These are phyloP conservation scores for Pterostichus madidus DNA, from an alignment of 2,888 invertebrate genomes.

Conservation along the genomic window DNA sequence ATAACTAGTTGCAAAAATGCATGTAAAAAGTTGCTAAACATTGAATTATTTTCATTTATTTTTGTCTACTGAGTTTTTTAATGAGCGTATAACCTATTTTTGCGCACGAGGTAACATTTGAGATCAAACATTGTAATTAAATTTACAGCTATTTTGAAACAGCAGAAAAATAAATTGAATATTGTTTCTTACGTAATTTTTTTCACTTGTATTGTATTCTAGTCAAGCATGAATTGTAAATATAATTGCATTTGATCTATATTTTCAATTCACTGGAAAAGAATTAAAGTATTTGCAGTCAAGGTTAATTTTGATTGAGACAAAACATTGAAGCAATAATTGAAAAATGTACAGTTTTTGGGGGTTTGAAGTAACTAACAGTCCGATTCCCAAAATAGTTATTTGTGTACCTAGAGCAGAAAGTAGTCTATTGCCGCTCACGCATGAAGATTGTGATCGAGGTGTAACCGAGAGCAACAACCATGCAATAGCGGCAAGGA, in stretches of 20 bases:
- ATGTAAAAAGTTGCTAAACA: conserved; percentile 11
- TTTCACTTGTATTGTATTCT: neutral
- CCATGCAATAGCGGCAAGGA: too few relatives aligned
- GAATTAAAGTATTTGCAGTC: neutral
- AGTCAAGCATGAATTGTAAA: conserved; percentile 48
- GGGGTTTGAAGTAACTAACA: neutral
- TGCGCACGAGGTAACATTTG: conserved; percentile 28
- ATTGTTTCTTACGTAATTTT: conserved; percentile 12
- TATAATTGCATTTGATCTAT: conserved; percentile 10
- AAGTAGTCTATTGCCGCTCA: too few relatives aligned
- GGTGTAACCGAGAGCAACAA: too few relatives aligned
- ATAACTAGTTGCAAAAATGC: neutral
- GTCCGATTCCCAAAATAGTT: neutral
- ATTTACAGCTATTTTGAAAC: conserved; percentile 42
- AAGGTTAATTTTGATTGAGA: conserved; percentile 8
- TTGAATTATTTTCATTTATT: neutral
- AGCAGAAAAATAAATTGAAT: conserved; percentile 16
- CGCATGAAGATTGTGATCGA: too few relatives aligned
- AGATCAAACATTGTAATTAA: conserved; percentile 43
- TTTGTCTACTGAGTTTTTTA: conserved; percentile 20
- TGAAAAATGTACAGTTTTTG: neutral
- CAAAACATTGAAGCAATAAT: neutral
- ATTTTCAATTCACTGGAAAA: conserved; percentile 14
- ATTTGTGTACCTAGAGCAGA: too few relatives aligned
- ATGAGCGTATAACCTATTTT: conserved; percentile 44